Evolutionary conservation across 1,140 invertebrate species (phyloP), one percentile per base, ranked within the genome.

Genomic region (Megalonaias nervosa): DNA sequence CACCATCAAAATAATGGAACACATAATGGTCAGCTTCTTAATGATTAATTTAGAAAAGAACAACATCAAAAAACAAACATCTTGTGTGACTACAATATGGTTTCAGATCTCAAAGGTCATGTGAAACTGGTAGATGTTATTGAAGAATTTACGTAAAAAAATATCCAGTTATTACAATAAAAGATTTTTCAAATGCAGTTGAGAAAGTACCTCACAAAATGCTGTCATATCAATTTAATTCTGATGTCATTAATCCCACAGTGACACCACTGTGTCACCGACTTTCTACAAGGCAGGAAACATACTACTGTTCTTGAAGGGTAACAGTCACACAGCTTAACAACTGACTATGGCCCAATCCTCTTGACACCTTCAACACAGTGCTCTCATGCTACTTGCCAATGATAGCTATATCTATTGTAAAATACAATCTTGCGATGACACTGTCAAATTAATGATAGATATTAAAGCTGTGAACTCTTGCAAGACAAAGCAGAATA

Each of bases 1-100:
- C 9, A 57, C 65, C 11, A 82, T 80, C 59, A 82, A 84, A 81
- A 57, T 85, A 6, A 64, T 84, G 69, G 78, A 85, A 76, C 81
- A 82, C 67, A 72, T 76, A 23, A 78, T 82, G 26, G 70, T 67
- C 21, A 79, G 73, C 48, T 38, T 74, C 65, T 73, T 82, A 17
- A 82, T 82, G 72, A 59, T 38, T 2, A 67, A 80, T 17, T 21
- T 72, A 16, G 68, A 80, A 59, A 78, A 21, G 9, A 74, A 80
- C 26, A 70, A 74, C 48, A 31, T 31, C 4, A 31, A 31, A 2
- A 31, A 31, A 31, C 26, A 31, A 31, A 31, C 26, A 76, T 83
- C 21, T 31, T 83, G 1, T 75, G 77, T 68, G 59, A 75, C 21
- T n/a, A 15, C 72, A 82, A 71, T 72, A 78, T 62, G 78, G 82